These are phyloP conservation scores for Mesitornis unicolor DNA, from an alignment of 2,113 vertebrate species.

Conservation along the genomic window DNA sequence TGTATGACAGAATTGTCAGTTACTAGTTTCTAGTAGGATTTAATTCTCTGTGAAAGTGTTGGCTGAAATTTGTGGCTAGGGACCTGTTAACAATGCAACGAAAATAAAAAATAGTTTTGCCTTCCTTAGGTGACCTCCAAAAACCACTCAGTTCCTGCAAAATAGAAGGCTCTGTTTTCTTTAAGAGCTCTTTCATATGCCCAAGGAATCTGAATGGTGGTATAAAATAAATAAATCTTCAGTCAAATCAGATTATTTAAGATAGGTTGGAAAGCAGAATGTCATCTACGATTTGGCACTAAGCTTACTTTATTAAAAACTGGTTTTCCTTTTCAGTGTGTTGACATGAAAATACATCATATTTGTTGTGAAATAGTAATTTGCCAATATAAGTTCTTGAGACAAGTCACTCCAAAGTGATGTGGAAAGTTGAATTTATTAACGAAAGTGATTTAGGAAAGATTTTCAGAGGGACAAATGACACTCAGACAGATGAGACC, in stretches of 20 bases:
- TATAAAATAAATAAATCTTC: background rate
- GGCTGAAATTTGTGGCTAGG: background rate
- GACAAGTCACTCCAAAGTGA: background rate
- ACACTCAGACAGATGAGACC: background rate
- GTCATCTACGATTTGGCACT: background rate
- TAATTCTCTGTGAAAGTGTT: background rate
- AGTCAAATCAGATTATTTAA: background rate
- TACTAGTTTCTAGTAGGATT: background rate
- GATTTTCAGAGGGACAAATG: background rate
- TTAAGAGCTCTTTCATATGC: background rate
- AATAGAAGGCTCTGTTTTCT: background rate
- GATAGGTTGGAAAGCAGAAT: background rate
- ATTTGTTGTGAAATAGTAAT: background rate
- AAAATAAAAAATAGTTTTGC: background rate
- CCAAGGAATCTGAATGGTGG: background rate
- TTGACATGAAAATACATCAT: background rate
- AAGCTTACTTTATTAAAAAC: background rate
- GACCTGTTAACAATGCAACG: background rate
- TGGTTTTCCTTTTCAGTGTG: background rate
- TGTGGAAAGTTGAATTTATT: background rate
- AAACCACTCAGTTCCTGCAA: background rate
- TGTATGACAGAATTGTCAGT: background rate
- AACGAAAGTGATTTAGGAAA: background rate
- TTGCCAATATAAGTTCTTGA: background rate
- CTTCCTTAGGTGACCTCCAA: background rate